Evolutionary conservation across 2,888 invertebrate species (phyloP), one percentile per base, ranked within the genome.

Genomic region (Timema podura): DNA sequence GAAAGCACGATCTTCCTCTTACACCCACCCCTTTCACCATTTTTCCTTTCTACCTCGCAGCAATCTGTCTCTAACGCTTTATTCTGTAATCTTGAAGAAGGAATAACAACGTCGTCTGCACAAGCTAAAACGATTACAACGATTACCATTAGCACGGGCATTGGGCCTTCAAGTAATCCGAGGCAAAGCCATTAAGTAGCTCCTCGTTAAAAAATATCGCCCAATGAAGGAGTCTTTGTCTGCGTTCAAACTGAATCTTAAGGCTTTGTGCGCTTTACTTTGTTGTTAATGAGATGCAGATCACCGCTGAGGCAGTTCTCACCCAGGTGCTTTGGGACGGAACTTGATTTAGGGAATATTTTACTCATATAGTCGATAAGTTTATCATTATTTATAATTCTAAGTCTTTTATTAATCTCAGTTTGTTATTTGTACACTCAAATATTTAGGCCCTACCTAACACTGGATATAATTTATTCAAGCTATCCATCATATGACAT

Each of bases 1-100:
- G 61, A 45, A 11, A 9, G 30, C 7, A 44, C 44, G 61, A n/a
- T 51, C 30, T 30, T 13, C 16, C 16, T 9, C 57, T 13, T 15
- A 13, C 57, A n/a, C 57, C 57, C 57, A 3, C 3, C 61, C 61
- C 30, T 30, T 30, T n/a, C 6, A 0, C 61, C 30, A 30, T 57
- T 65, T 65, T 68, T 70, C 65, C 61, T 61, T 61, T 61, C 45
- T 13, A 30, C n/a, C 30, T 61, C 44, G 6, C 30, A 44, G 61
- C 61, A 61, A 61, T 61, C 45, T 44, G 61, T 61, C 61, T 61
- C 61, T 8, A 10, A 30, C n/a, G 61, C 7, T 13, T 30, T 30
- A 45, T 45, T 30, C 61, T n/a, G 61, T 61, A 61, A 61, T 61
- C 61, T 61, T 61, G 44, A 13, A 61, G 61, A 44, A 61, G 61